These are phyloP conservation scores for Temnothorax ravouxi DNA, from an alignment of 2,888 invertebrate species.

Conservation along the genomic window DNA sequence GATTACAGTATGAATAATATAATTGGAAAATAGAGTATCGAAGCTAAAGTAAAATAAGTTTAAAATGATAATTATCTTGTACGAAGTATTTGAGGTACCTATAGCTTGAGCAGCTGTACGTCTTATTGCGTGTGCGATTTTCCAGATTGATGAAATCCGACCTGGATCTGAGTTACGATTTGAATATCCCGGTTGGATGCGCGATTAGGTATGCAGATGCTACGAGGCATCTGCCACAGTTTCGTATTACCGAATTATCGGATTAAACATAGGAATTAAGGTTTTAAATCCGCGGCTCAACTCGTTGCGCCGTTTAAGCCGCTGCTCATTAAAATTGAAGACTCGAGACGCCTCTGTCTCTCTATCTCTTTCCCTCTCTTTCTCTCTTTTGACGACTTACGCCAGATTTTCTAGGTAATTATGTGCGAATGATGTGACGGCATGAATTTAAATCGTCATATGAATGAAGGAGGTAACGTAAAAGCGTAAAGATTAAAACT, in stretches of 20 bases:
- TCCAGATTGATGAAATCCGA: slow-evolving; percentile 44
- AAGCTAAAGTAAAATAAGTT: neutral
- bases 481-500: neutral
- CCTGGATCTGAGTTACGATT: slow-evolving; percentile 37
- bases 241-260: slow-evolving; percentile 67
- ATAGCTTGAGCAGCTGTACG: neutral
- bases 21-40: neutral
- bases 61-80: neutral
- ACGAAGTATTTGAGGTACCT: neutral
- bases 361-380: slow-evolving; percentile 20
- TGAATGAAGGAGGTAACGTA: neutral
- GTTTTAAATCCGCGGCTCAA: slow-evolving; percentile 59
- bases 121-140: slow-evolving; percentile 17
- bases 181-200: slow-evolving; percentile 42
- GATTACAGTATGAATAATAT: neutral
- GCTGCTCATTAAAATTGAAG: slow-evolving; percentile 71
- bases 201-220: slow-evolving; percentile 53
- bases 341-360: slow-evolving; percentile 29
- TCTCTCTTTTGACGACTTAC: slow-evolving; percentile 37
- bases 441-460: slow-evolving; percentile 37
- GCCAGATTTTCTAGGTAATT: slow-evolving; percentile 57
- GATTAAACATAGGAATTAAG: slow-evolving; percentile 67
- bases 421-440: slow-evolving; percentile 57
- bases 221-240: slow-evolving; percentile 22
- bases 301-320: slow-evolving; percentile 64